Conservation (phyloP, 2,888 invertebrate genomes). For the Onthophagus sagittarius region DNA sequence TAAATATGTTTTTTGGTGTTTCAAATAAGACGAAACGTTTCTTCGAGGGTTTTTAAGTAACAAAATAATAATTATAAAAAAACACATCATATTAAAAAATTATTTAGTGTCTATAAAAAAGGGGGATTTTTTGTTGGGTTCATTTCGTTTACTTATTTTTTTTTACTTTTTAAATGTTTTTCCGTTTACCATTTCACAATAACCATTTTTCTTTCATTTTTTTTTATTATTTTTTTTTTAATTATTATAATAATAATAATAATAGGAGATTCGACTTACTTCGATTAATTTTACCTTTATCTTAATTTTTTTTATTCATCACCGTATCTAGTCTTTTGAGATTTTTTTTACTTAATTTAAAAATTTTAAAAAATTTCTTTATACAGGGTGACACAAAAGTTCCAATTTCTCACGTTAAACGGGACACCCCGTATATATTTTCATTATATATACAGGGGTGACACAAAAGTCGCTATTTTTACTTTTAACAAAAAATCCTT, state of each 20-base stretch:
- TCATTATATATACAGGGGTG: too few species aligned
- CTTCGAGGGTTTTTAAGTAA: slow-evolving; percentile 44
- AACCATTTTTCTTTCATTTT: slow-evolving; percentile 2
- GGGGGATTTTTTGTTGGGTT: not conserved
- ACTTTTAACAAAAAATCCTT: too few species aligned
- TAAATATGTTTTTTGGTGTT: slow-evolving; percentile 50
- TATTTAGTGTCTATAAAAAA: not conserved
- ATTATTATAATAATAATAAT: not conserved
- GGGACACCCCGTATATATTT: too few species aligned
- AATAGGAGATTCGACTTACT: slow-evolving; percentile 21
- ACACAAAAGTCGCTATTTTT: too few species aligned
- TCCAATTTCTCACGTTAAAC: too few species aligned
- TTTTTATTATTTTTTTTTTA: not conserved
- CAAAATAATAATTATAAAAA: slow-evolving; percentile 40
- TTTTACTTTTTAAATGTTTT: not conserved
- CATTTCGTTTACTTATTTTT: too few species aligned
- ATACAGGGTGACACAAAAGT: too few species aligned
- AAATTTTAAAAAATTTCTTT: too few species aligned
- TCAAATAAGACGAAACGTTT: slow-evolving; percentile 45
- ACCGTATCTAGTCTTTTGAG: not conserved
- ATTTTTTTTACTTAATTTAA: not conserved
- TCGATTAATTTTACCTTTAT: not conserved
- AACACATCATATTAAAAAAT: slow-evolving; percentile 22
- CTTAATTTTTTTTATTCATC: slow-evolving; percentile 5
- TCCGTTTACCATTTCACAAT: not conserved